These are phyloP conservation scores for Seriola aureovittata DNA, from an alignment of 2,113 vertebrate genomes.

Conservation along the genomic window DNA sequence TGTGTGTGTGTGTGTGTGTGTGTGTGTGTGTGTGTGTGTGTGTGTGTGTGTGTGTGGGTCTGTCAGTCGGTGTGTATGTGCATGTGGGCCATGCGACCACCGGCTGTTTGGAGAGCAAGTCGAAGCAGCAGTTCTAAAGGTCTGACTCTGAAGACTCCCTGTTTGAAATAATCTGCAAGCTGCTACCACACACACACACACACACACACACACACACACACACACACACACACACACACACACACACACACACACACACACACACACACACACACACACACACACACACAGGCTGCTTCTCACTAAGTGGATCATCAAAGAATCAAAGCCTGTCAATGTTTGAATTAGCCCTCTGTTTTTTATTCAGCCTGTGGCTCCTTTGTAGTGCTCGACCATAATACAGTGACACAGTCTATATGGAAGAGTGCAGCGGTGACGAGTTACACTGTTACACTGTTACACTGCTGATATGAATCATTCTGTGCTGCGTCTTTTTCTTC, in stretches of 20 bases:
- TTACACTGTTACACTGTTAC: constrained; percentile 25
- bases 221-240: constrained; percentile 15
- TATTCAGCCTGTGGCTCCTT: constrained; percentile 41
- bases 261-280: constrained; percentile 19
- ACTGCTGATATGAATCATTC: constrained; percentile 48
- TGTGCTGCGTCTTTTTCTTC: constrained; percentile 25
- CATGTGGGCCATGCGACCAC: neutral
- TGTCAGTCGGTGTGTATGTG: constrained; percentile 16
- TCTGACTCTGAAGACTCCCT: constrained; percentile 43
- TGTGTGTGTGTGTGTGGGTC: constrained; percentile 12
- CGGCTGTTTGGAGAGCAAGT: constrained; percentile 25
- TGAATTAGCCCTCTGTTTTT: constrained; percentile 55
- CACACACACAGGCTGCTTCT: constrained; percentile 8
- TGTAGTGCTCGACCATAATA: constrained; percentile 37
- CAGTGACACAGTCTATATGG: constrained; percentile 18
- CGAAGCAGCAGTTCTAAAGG: constrained; percentile 44
- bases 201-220: constrained; percentile 24
- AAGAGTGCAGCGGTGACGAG: constrained; percentile 21
- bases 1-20: too few relatives aligned
- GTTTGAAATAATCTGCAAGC: constrained; percentile 48
- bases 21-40: neutral
- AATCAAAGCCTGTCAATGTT: constrained; percentile 65
- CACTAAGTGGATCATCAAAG: constrained; percentile 55
- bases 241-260: constrained; percentile 22
- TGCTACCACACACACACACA: constrained; percentile 21